Conservation (phyloP, 2,888 invertebrate genomes). For the Dryadula phaetusa region DNA sequence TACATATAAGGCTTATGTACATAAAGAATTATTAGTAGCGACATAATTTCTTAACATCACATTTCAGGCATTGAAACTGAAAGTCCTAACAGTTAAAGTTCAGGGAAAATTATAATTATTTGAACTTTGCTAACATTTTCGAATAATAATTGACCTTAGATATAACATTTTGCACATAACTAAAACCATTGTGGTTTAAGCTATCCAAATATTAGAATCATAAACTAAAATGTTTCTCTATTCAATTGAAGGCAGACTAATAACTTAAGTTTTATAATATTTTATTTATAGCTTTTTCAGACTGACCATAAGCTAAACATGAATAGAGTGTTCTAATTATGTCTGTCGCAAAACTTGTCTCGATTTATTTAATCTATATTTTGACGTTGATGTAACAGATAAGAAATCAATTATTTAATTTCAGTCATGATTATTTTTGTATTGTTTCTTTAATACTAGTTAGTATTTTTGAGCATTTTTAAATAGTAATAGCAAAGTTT, state of each 20-base stretch:
- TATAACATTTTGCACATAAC: neutral
- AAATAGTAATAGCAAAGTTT: neutral
- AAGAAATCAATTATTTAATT: neutral
- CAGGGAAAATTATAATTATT: neutral
- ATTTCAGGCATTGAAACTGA: neutral
- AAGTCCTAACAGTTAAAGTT: neutral
- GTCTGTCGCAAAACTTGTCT: neutral
- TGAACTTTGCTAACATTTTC: neutral
- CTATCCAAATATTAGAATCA: neutral
- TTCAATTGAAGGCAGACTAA: conserved; percentile 27
- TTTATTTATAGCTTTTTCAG: conserved; percentile 20
- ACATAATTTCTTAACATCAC: conserved; percentile 9
- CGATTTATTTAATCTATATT: conserved; percentile 12
- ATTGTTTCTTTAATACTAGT: conserved; percentile 2
- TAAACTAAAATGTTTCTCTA: neutral
- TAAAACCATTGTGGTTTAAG: neutral
- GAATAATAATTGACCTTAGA: neutral
- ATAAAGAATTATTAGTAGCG: conserved; percentile 11
- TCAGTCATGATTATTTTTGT: neutral
- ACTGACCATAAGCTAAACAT: neutral
- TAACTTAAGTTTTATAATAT: conserved; percentile 30
- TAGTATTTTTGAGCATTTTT: conserved; percentile 12
- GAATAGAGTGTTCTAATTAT: neutral
- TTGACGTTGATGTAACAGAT: conserved; percentile 4
- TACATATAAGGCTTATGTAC: conserved; percentile 38